phyloP scores from a whole-genome alignment of 2,113 vertebrate species.

The Lophochroa leadbeateri region DNA sequence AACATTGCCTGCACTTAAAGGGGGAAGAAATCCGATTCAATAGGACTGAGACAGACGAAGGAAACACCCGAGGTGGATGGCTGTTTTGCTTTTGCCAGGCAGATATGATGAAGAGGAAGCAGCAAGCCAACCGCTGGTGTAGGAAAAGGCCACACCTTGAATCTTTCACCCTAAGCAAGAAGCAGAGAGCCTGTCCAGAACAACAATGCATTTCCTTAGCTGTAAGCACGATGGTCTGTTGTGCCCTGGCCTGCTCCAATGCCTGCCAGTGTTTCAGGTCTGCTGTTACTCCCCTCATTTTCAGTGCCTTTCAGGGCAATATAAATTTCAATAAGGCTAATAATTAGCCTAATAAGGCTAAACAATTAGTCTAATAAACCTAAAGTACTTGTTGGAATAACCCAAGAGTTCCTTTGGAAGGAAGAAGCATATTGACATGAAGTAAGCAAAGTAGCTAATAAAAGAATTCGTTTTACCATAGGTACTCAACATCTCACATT shows the following conservation, averaged over 20 bases:
- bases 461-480: not conserved
- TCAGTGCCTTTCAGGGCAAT: not conserved
- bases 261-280: not conserved
- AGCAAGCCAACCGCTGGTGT: not conserved
- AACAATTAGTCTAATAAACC: conserved; percentile 27
- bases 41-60: not conserved
- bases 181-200: not conserved
- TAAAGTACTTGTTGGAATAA: conserved; percentile 2
- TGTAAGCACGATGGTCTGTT: not conserved
- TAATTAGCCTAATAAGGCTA: not conserved
- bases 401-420: conserved; percentile 4
- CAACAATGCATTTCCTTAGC: not conserved
- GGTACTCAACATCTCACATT: not conserved
- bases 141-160: not conserved
- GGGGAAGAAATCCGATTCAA: not conserved
- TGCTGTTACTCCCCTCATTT: not conserved
- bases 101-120: not conserved
- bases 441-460: not conserved
- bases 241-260: not conserved
- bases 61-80: not conserved
- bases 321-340: not conserved
- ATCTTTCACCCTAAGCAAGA: not conserved
- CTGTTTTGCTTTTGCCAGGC: not conserved
- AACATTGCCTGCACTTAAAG: not conserved
- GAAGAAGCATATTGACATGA: not conserved